Evolutionary conservation across 2,888 invertebrate species (phyloP), one percentile per base, ranked within the genome.

Genomic region (Nebria brevicollis): DNA sequence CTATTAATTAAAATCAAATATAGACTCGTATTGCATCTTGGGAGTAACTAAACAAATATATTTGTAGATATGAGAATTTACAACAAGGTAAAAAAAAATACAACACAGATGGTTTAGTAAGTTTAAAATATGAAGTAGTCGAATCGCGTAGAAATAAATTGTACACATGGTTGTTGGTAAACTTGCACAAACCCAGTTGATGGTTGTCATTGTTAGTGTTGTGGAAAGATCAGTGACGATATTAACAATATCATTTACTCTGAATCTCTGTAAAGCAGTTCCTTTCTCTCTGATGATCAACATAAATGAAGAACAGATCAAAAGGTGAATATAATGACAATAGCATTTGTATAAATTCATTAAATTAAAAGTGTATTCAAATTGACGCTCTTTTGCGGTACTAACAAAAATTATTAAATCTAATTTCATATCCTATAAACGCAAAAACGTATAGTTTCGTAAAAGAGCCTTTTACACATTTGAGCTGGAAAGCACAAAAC

Each of bases 81-180:
- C 95, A 95, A 83, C 94, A 94, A 84, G 97, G 97, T 15, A 94
- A 94, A 84, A 95, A 95, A 87, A 93, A 95, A 85, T 96, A 94
- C 89, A 93, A 94, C 84, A 94, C 94, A 84, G 98, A 98, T 87
- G 98, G 98, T 7, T 91, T 98, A 76, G 96, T 94, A 86, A 96
- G 94, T 85, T 92, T 97, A 74, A 93, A 94, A 84, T 98, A 98
- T 89, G 93, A 93, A 85, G 87, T 95, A 78, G 90, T 94, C 81
- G 92, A 93, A 84, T 91, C 93, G 74, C 92, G 93, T 83, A 92
- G 93, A 82, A 92, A 93, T 84, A 93, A 94, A 84, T 90, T 96
- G 6, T 97, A 95, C 90, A 97, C 97, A 11, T 96, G 95, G 94
- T 90, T 96, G 68, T 89, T 95, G 84, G 96, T 94, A 34, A 94